Evolutionary conservation across 2,797 vertebrate genomes (phyloP).

Genomic region (Prionace glauca): DNA sequence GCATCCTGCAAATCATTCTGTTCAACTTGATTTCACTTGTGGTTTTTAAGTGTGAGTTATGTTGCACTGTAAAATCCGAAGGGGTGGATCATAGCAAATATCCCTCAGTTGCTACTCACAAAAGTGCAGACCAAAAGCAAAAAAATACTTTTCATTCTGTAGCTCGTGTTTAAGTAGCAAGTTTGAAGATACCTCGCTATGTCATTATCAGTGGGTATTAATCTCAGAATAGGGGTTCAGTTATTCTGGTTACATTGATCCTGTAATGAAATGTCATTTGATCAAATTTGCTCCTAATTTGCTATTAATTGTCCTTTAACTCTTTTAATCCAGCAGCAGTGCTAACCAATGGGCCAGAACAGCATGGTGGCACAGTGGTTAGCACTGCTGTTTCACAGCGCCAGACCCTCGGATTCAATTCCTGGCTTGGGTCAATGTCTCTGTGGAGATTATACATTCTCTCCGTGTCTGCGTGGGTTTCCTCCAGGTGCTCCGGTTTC

Average conservation of each 20-base stretch:
- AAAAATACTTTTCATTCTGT: not conserved
- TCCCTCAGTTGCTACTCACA: not conserved
- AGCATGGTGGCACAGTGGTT: too few relatives aligned
- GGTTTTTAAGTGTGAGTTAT: not conserved
- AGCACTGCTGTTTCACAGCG: too few relatives aligned
- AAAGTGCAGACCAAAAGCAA: not conserved
- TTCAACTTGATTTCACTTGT: not conserved
- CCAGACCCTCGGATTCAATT: too few relatives aligned
- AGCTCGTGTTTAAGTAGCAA: not conserved
- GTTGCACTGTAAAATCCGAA: too few relatives aligned
- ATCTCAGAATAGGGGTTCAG: not conserved
- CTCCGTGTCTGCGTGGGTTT: too few relatives aligned
- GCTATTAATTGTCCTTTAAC: not conserved
- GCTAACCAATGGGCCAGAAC: too few relatives aligned
- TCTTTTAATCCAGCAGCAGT: not conserved
- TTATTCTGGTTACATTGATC: not conserved
- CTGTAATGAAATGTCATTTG: not conserved
- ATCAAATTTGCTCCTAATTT: not conserved
- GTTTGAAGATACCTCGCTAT: not conserved
- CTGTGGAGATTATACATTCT: too few relatives aligned
- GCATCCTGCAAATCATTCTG: not conserved
- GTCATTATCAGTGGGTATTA: not conserved
- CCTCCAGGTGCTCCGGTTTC: too few relatives aligned
- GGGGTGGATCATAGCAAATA: not conserved
- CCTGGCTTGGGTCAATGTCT: too few relatives aligned